Evolutionary conservation across 2,113 vertebrate genomes (phyloP).

Genomic region (Uria lomvia): DNA sequence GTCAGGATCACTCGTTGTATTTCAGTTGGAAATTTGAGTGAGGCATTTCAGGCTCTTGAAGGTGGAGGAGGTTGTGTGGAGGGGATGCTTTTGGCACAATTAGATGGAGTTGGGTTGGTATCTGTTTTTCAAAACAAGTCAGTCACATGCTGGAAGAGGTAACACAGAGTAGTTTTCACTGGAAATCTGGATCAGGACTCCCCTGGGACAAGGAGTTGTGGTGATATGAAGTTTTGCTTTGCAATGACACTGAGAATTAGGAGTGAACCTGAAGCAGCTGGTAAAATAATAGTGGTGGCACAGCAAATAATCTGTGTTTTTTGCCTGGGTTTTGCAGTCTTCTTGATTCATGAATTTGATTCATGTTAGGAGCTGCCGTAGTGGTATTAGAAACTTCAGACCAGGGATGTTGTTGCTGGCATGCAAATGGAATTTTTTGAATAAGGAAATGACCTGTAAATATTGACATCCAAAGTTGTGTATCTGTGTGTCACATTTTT

Average conservation of each 20-base stretch:
- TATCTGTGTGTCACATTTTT: background rate
- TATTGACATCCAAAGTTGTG: background rate
- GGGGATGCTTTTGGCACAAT: background rate
- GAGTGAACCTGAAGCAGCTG: background rate
- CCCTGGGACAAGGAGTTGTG: background rate
- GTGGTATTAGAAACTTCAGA: background rate
- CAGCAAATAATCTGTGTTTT: background rate
- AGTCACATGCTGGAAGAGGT: background rate
- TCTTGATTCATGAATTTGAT: background rate
- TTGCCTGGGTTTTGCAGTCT: background rate
- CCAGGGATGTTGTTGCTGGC: background rate
- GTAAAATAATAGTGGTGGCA: background rate
- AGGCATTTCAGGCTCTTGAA: background rate
- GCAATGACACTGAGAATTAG: background rate
- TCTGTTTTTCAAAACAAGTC: background rate
- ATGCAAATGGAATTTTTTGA: background rate
- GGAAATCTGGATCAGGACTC: background rate
- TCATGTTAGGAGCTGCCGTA: background rate
- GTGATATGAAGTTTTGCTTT: background rate
- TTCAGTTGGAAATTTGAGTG: background rate
- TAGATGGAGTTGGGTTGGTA: background rate
- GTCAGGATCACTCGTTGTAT: fast-evolving
- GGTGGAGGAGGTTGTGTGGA: background rate
- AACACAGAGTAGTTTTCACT: background rate
- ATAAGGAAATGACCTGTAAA: background rate